Base-by-base conservation (phyloP, 1,140 invertebrate species). In the Drosophila ficusphila region DNA sequence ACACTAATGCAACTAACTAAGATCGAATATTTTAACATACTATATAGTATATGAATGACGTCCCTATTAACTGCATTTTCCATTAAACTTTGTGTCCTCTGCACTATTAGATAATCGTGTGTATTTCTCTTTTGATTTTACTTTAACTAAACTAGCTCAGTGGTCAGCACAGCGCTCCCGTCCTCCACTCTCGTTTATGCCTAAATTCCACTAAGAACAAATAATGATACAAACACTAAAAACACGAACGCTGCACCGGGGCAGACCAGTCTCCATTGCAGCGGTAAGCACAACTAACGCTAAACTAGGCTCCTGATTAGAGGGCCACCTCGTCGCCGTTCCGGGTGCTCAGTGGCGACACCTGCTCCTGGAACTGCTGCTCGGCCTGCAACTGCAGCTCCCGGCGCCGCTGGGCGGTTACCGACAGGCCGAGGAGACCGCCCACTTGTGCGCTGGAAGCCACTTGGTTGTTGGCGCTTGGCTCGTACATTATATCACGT, bases 251-350 rank as follows among this genome's bases (percentile, higher is more conserved):
- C 64, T 74, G 72, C 71, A 38, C 51, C 61, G 51, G 49, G 61
- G 58, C 52, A 79, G 64, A 61, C 77, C 77, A 72, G 54, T 71
- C 78, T 71, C 70, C 69, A 46, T 69, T 44, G 46, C 58, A 68
- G 58, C 53, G 36, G 29, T 29, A 31, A 21, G 11, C 19, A 62
- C 48, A 42, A 33, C 58, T 47, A 61, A 72, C 23, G 14, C 49
- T 51, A 72, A 74, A 68, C 47, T 52, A 52, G 36, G 61, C 64
- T 68, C 39, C 47, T 54, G 64, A 49, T 90, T 86, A 90, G 21
- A 90, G 81, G 38, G 86, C 86, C 67, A 90, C 86, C 78, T 90
- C 86, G 16, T 90, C 86, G 38, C 86, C 86, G 21, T 90, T 89
- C 7, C 79, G 75, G 8, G 71, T 79, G 67, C 77, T 53, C 0